A percentile compares a stretch with the other conserved stretches of the same genome.
These are phyloP conservation scores for Ageneiosus marmoratus DNA, from an alignment of 2,113 vertebrate genomes.

Conservation along the genomic window DNA sequence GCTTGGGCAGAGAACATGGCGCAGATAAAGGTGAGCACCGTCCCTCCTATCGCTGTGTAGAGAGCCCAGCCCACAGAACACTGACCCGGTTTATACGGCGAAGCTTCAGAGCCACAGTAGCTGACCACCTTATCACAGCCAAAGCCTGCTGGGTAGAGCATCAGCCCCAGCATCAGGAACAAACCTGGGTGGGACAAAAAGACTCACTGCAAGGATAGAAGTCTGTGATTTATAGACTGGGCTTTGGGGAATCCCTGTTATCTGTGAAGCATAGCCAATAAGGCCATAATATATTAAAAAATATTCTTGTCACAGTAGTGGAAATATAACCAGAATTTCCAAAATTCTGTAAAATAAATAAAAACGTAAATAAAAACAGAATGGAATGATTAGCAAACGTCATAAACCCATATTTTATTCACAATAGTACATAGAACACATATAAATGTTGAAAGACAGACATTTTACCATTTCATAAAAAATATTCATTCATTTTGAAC, in stretches of 20 bases:
- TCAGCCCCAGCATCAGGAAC: constrained; percentile 85
- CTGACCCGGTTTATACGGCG: constrained; percentile 82
- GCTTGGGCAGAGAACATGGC: constrained; percentile 86
- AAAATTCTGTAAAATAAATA: too few species aligned
- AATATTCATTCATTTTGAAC: too few species aligned
- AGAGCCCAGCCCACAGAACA: constrained; percentile 89
- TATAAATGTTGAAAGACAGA: too few species aligned
- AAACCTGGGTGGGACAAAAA: constrained; percentile 73
- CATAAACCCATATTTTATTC: too few species aligned
- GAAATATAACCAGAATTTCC: too few species aligned
- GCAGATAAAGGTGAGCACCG: constrained; percentile 83
- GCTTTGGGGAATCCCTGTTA: background rate
- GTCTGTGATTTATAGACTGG: too few species aligned
- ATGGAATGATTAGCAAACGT: too few species aligned
- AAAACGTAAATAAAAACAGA: too few species aligned
- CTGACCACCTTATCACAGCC: constrained; percentile 81
- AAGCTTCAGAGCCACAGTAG: constrained; percentile 83
- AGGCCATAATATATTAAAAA: background rate
- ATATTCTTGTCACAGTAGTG: background rate
- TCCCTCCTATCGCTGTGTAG: constrained; percentile 84
- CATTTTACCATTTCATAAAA: too few species aligned
- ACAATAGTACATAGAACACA: too few species aligned
- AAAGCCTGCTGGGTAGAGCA: constrained; percentile 87
- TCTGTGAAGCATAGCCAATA: background rate
- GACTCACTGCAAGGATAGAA: background rate